phyloP scores from a whole-genome alignment of 2,113 vertebrate species.

The Mionectes macconnelli region DNA sequence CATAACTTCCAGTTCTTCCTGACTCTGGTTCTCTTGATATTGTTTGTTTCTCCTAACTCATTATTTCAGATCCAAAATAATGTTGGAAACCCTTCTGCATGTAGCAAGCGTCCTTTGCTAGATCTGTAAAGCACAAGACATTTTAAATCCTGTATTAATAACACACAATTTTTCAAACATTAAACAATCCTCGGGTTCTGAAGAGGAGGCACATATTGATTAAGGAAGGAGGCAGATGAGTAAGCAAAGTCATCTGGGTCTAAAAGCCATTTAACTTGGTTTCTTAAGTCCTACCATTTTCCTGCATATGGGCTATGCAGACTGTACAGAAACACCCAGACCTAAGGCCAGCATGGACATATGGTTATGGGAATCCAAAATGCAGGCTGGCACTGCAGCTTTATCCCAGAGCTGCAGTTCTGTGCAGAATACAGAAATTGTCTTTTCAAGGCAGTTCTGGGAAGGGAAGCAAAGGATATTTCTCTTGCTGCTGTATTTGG shows the following conservation, averaged over 20 bases:
- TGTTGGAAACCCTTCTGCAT: background rate
- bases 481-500: background rate
- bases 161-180: background rate
- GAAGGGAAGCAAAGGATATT: background rate
- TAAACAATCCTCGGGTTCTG: background rate
- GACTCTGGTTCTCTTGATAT: background rate
- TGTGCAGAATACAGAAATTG: background rate
- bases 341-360: background rate
- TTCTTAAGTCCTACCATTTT: background rate
- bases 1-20: background rate
- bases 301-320: background rate
- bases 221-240: background rate
- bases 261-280: background rate
- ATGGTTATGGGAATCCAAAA: background rate
- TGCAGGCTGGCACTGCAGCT: background rate
- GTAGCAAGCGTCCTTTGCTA: background rate
- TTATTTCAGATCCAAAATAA: background rate
- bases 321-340: background rate
- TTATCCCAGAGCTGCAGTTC: background rate
- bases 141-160: background rate
- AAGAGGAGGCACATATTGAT: background rate
- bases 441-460: background rate
- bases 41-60: background rate
- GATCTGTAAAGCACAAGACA: background rate
- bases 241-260: background rate